A percentile compares a stretch with the other conserved stretches of the same genome.
Conservation (phyloP, 30 jellyfish, hydroid and myxozoan species). For the Cassiopea andromeda region DNA sequence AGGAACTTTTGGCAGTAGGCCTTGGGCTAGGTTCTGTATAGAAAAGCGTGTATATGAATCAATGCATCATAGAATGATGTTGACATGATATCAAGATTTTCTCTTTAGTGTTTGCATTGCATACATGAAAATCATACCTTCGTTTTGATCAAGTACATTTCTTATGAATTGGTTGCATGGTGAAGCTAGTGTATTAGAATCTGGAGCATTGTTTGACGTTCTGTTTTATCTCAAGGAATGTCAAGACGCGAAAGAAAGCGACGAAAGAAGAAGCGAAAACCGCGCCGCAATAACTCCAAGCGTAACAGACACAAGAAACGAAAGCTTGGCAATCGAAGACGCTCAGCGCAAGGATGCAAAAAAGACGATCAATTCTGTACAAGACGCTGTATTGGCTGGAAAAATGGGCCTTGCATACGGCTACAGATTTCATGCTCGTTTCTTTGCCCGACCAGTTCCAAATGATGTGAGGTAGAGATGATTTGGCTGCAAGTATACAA, state of each 20-base stretch:
- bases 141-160: too few species aligned
- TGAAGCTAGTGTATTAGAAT: too few species aligned
- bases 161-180: too few species aligned
- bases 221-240: neutral
- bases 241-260: slow-evolving; percentile 17
- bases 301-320: slow-evolving; percentile 60
- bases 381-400: slow-evolving; percentile 68
- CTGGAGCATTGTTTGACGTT: too few species aligned
- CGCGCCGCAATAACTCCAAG: slow-evolving; percentile 71
- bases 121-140: too few species aligned
- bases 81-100: too few species aligned
- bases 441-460: slow-evolving; percentile 32
- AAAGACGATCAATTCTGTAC: slow-evolving; percentile 65
- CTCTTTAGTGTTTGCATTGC: too few species aligned
- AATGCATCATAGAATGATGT: too few species aligned
- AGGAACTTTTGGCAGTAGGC: too few species aligned
- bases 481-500: neutral
- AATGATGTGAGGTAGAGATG: slow-evolving; percentile 6
- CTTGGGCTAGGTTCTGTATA: too few species aligned
- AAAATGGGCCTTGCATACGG: slow-evolving; percentile 49
- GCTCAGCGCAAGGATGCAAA: slow-evolving; percentile 69
- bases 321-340: slow-evolving; percentile 60
- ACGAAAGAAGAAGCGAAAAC: slow-evolving; percentile 69
- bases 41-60: too few species aligned
- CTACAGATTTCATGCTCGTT: slow-evolving; percentile 66